phyloP scores from a whole-genome alignment of 2,888 invertebrate genomes.

The Machimus atricapillus region DNA sequence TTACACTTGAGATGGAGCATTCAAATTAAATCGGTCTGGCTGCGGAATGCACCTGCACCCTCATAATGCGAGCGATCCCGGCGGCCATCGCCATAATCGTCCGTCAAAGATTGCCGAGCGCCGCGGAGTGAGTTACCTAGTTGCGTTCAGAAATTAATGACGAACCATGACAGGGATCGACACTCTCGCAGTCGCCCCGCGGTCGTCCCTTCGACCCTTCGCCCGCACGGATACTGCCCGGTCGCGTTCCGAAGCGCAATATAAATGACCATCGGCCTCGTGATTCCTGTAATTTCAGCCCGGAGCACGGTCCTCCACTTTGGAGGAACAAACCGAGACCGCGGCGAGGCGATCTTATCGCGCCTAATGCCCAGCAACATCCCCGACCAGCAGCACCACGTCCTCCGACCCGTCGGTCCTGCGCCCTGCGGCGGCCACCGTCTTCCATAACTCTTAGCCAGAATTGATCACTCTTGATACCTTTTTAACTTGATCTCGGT shows the following conservation, averaged over 20 bases:
- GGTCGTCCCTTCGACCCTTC: neutral
- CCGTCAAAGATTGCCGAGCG: neutral
- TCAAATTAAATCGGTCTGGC: neutral
- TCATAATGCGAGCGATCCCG: conserved; percentile 8
- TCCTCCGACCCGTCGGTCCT: neutral
- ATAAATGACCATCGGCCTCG: conserved; percentile 39
- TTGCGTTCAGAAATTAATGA: conserved; percentile 27
- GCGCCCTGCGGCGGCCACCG: neutral
- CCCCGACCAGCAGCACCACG: conserved; percentile 14
- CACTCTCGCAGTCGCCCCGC: neutral
- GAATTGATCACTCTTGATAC: conserved; percentile 28
- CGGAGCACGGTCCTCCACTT: conserved; percentile 38
- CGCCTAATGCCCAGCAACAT: conserved; percentile 22
- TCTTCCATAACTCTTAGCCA: conserved; percentile 25
- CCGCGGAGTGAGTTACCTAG: neutral
- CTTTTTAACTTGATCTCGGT: conserved; percentile 20
- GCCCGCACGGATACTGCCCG: neutral
- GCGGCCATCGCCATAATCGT: conserved; percentile 1
- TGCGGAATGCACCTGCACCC: conserved; percentile 2
- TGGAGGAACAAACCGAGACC: conserved; percentile 42
- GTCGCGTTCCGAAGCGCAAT: neutral
- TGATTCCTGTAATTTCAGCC: conserved; percentile 40
- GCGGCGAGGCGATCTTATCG: conserved; percentile 25
- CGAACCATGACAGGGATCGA: conserved; percentile 29
- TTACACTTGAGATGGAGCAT: conserved; percentile 15